These are phyloP conservation scores for Spilogale gracilis DNA, from an alignment of 2,113 vertebrate genomes.

Conservation along the genomic window DNA sequence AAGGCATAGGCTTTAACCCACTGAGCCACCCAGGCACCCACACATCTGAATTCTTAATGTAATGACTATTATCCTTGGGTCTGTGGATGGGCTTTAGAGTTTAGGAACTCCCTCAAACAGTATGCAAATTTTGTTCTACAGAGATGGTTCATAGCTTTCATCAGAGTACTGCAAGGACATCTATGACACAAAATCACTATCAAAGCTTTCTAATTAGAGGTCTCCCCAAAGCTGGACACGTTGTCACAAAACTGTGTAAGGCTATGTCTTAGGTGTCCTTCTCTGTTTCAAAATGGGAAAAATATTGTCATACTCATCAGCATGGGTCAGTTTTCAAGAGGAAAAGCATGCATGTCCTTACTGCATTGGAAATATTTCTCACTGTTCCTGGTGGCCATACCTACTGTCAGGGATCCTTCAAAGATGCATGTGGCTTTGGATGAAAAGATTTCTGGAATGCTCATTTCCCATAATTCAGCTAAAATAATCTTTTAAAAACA, in stretches of 20 bases:
- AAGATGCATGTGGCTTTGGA: neutral
- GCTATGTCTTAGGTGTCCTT: neutral
- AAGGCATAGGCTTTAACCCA: too few species aligned
- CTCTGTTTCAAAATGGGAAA: neutral
- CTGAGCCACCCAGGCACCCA: too few species aligned
- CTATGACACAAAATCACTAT: neutral
- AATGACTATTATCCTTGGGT: neutral
- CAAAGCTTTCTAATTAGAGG: neutral
- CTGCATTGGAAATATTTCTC: neutral
- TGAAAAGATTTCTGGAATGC: constrained; percentile 28
- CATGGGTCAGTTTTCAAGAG: neutral
- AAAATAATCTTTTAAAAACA: constrained; percentile 58
- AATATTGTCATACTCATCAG: neutral
- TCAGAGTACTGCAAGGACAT: neutral
- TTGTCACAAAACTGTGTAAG: neutral
- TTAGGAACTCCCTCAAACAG: constrained; percentile 2
- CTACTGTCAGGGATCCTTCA: neutral
- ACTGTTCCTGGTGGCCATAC: neutral
- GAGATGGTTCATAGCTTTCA: neutral
- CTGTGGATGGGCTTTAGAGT: neutral
- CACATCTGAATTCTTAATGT: neutral
- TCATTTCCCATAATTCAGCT: neutral
- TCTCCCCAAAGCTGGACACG: neutral
- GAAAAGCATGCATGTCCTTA: neutral
- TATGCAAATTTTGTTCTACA: neutral